These are phyloP conservation scores for Novumbra hubbsi DNA, from an alignment of 2,797 vertebrate species.

Conservation along the genomic window DNA sequence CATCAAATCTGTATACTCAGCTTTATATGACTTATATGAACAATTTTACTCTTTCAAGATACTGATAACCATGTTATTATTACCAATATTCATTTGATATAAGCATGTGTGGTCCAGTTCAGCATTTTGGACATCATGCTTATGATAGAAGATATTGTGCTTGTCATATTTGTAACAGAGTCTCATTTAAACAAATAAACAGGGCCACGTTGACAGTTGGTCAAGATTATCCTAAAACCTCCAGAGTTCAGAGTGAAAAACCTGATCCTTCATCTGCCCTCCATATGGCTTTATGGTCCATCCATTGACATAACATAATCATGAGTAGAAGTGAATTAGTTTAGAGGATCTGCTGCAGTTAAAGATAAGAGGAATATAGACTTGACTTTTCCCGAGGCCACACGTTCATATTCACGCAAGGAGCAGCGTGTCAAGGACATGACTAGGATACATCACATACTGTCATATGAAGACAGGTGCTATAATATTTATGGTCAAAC, in stretches of 20 bases:
- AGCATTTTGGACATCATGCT: no score
- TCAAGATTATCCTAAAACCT: background rate
- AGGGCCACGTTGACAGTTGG: slow-evolving; percentile 29
- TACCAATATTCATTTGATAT: background rate
- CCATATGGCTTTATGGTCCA: slow-evolving; percentile 26
- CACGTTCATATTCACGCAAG: slow-evolving; percentile 8
- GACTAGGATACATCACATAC: slow-evolving; percentile 1
- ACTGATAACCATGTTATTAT: background rate
- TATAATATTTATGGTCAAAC: slow-evolving; percentile 13
- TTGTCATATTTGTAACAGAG: background rate
- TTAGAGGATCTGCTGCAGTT: background rate
- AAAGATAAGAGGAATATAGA: slow-evolving; percentile 7
- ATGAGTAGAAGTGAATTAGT: slow-evolving; percentile 1
- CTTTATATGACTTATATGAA: background rate
- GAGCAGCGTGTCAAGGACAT: slow-evolving; percentile 9
- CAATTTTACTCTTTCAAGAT: background rate
- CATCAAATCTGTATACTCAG: background rate
- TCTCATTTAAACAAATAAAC: slow-evolving; percentile 16
- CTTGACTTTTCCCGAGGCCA: slow-evolving; percentile 6
- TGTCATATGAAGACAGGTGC: slow-evolving; percentile 6
- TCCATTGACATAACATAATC: slow-evolving; percentile 8
- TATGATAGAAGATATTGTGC: background rate
- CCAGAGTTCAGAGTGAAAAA: slow-evolving; percentile 34
- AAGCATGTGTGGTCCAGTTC: background rate
- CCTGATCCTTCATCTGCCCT: background rate